Evolutionary conservation across 2,888 invertebrate species (phyloP).

Genomic region (Gnatocerus cornutus): DNA sequence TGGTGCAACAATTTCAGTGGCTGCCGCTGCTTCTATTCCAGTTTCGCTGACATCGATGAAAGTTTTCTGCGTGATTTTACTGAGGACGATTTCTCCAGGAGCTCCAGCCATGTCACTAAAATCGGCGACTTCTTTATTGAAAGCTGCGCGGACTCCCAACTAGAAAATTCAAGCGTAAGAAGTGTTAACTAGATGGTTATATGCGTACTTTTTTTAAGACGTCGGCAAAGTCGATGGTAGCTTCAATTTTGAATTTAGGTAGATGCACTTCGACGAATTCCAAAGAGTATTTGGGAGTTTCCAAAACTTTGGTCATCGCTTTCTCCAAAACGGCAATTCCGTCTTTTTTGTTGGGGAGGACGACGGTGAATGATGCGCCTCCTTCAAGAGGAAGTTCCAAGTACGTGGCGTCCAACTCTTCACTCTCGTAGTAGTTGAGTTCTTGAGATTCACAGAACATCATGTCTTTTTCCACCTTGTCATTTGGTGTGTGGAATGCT

Average conservation of each 20-base stretch:
- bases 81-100: slow-evolving; percentile 7
- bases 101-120: slow-evolving; percentile 32
- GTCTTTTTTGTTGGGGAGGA: slow-evolving; percentile 58
- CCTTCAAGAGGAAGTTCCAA: slow-evolving; percentile 62
- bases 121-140: background rate
- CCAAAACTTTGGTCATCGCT: background rate
- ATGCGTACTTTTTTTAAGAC: slow-evolving; percentile 35
- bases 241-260: slow-evolving; percentile 56
- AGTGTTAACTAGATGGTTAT: too few relatives aligned
- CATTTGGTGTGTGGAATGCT: background rate
- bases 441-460: background rate
- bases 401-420: slow-evolving; percentile 60
- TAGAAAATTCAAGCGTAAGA: too few relatives aligned
- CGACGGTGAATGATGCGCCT: slow-evolving; percentile 57
- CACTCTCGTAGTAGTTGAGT: slow-evolving; percentile 61
- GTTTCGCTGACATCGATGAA: slow-evolving; percentile 13
- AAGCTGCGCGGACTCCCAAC: background rate
- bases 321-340: slow-evolving; percentile 43
- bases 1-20: slow-evolving; percentile 37
- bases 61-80: slow-evolving; percentile 18
- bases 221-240: slow-evolving; percentile 53
- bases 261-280: slow-evolving; percentile 48
- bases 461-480: background rate
- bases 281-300: background rate
- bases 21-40: slow-evolving; percentile 60